Evolutionary conservation across 2,113 vertebrate species (phyloP), one percentile per base, ranked within the genome.

Genomic region (Ailurus styani): DNA sequence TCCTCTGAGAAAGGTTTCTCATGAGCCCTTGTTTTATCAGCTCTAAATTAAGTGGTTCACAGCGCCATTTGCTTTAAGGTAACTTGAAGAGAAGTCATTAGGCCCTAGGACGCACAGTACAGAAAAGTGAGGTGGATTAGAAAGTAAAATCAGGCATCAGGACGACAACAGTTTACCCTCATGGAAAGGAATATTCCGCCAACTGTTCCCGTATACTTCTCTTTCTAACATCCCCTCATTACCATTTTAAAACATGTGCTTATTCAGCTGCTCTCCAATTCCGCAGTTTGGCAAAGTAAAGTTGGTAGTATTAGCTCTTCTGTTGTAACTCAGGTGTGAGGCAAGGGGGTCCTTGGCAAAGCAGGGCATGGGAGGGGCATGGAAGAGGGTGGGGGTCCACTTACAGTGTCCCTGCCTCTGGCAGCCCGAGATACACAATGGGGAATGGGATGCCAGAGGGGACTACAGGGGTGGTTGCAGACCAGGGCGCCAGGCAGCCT

Each of bases 101-200:
- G 77, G 50, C 57, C 52, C 66, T 82, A 64, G 91, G 95, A 95
- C 94, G 86, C 50, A 40, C 34, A 81, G 94, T 91, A 55, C 55
- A 83, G 70, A 83, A 62, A 57, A 86, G 62, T 27, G 57, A 57
- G 72, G 47, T 70, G 42, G 81, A 93, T 96, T 95, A 91, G 82
- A 95, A 96, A 96, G 79, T 97, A 66, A 97, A 98, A 93, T 97
- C 82, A 94, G 83, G 82, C 93, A 52, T 95, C 72, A 89, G 94
- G 83, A 96, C 79, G 75, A 96, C 75, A 91, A 95, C 62, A 86
- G 93, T 97, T 96, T 96, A 91, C 84, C 68, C 90, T 96, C 79
- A 83, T 55, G 79, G 90, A 95, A 91, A 79, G 82, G 73, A 95
- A 87, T 94, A 84, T 79, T 60, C 89, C 94, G 84, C 97, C 96